Base-by-base conservation (phyloP, 1,140 invertebrate species). In the Trichonephila clavata region DNA sequence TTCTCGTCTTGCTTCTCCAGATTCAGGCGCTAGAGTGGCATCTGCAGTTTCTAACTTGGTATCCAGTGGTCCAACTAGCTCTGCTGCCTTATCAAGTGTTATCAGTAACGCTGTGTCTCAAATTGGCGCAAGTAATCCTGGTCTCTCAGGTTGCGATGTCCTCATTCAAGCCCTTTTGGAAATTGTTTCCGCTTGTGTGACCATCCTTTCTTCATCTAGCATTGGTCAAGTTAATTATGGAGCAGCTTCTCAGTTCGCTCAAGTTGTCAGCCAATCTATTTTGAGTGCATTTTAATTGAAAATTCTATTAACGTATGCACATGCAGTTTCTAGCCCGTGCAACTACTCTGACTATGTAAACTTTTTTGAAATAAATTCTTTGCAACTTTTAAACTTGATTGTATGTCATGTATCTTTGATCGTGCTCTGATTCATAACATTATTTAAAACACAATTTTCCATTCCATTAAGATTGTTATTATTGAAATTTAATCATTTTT, bases 101-200 rank as follows among this genome's bases (percentile, higher is more conserved):
- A 84, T 84, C 81, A 21, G 81, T 4, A 59, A 50, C 50, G 50
- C 43, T 59, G 81, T 59, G 1, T 84, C 81, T n/a, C 81, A 84
- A 59, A 59, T 84, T 24, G 20, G 50, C 0, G 50, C 6, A 18
- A 84, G 81, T 39, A 59, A 59, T 59, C 81, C 81, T 57, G 81
- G 32, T 32, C 50, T 57, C 13, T 57, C 39, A 6, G 39, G n/a
- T 20, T 84, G 81, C 24, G 81, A 84, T 59, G 43, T 84, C 43
- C 50, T 57, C 18, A 20, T 84, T n/a, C 81, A 84, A 57, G 81
- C 81, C 1, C 24, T 84, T 1, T 6, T 84, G 20, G 81, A 84
- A 84, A 4, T 84, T 8, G 50, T 32, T 57, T 84, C 50, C 0
- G 81, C 81, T 59, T 10, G 24, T 0, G 43, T 84, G 2, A 16